Conservation (phyloP, 2,888 invertebrate genomes). For the Athrips mouffetella region DNA sequence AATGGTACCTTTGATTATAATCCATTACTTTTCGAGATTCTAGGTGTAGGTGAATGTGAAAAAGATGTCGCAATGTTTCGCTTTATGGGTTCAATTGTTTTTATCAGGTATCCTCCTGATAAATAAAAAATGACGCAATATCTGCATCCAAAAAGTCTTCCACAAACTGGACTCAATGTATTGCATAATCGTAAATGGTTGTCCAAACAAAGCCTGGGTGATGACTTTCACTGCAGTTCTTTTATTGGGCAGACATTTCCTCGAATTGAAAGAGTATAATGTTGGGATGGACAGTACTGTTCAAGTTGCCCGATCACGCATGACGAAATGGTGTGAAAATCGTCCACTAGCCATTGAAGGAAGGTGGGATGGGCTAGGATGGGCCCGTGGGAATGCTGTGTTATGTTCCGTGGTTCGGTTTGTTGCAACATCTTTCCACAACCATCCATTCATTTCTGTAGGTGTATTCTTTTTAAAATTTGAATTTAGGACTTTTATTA, state of each 20-base stretch:
- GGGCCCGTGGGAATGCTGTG: constrained; percentile 56
- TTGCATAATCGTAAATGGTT: constrained; percentile 2
- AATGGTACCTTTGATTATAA: neutral
- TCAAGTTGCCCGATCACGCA: constrained; percentile 51
- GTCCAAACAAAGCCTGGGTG: neutral
- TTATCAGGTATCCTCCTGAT: too few relatives aligned
- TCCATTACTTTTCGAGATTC: too few relatives aligned
- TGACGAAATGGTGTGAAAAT: constrained; percentile 66
- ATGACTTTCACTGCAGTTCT: constrained; percentile 25
- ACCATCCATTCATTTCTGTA: neutral
- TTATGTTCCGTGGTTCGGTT: constrained; percentile 10
- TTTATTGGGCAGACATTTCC: constrained; percentile 36
- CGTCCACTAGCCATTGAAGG: constrained; percentile 37
- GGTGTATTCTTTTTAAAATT: too few relatives aligned
- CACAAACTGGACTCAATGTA: neutral
- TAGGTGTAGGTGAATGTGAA: too few relatives aligned
- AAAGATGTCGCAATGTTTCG: too few relatives aligned
- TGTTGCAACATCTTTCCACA: constrained; percentile 24
- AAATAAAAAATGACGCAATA: neutral
- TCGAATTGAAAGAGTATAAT: constrained; percentile 46
- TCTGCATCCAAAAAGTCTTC: neutral
- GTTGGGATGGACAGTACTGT: constrained; percentile 43
- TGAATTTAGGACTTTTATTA: neutral
- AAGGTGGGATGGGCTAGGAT: constrained; percentile 58
- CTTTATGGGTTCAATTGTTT: too few relatives aligned